Evolutionary conservation across 2,888 invertebrate genomes (phyloP).

Genomic region (Aleiodes alternator): DNA sequence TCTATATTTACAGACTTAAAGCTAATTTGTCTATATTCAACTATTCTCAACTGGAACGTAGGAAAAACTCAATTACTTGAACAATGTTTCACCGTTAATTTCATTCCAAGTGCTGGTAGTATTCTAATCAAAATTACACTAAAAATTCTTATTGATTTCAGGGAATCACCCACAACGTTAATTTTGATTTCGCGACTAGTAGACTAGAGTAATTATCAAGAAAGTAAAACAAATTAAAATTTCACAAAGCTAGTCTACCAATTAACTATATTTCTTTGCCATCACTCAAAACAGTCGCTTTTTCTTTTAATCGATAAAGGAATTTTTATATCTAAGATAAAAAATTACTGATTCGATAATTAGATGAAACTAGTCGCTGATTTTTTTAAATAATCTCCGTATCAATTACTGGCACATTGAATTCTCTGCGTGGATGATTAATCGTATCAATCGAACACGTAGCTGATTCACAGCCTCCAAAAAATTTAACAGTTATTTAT

Average conservation of each 20-base stretch:
- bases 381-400: slow-evolving; percentile 25
- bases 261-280: background rate
- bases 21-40: no score
- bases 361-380: slow-evolving; percentile 27
- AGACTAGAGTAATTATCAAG: slow-evolving; percentile 32
- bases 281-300: slow-evolving; percentile 8
- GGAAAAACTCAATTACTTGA: no score
- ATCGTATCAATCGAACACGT: slow-evolving; percentile 33
- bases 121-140: slow-evolving; percentile 1
- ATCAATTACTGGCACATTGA: slow-evolving; percentile 42
- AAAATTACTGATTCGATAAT: slow-evolving; percentile 9
- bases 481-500: slow-evolving; percentile 37
- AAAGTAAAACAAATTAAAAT: background rate
- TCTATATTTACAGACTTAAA: no score
- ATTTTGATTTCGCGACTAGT: slow-evolving; percentile 19
- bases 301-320: slow-evolving; percentile 19
- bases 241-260: slow-evolving; percentile 26
- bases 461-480: slow-evolving; percentile 46
- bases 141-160: slow-evolving; percentile 13
- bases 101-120: no score
- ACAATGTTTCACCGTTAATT: no score
- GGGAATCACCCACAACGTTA: slow-evolving; percentile 16
- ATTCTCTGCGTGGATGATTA: slow-evolving; percentile 34
- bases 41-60: no score
- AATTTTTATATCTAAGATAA: slow-evolving; percentile 9